Conservation (phyloP, 2,113 vertebrate genomes). For the Mesitornis unicolor region DNA sequence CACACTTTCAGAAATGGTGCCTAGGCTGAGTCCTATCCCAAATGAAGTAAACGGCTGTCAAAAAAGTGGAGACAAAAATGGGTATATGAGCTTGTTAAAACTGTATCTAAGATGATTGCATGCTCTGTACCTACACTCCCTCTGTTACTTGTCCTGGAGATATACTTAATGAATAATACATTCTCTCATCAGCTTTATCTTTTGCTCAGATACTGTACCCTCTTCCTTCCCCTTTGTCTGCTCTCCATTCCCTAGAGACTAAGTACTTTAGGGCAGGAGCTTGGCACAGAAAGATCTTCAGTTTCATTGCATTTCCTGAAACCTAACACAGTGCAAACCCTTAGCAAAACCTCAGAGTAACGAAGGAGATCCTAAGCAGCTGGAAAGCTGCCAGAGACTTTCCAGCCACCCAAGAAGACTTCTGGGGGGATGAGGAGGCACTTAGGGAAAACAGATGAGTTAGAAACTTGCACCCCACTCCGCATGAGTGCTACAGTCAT, state of each 20-base stretch:
- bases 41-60: background rate
- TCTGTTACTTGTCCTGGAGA: background rate
- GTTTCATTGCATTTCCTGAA: constrained; percentile 19
- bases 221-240: constrained; percentile 22
- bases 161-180: constrained; percentile 32
- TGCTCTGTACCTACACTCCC: background rate
- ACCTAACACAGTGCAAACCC: background rate
- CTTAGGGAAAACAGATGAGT: background rate
- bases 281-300: background rate
- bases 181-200: constrained; percentile 12
- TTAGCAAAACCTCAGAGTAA: background rate
- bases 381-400: background rate
- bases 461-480: background rate
- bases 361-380: background rate
- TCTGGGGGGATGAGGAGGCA: background rate
- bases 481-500: background rate
- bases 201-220: background rate
- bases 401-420: background rate
- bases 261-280: constrained; percentile 3
- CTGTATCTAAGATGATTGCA: background rate
- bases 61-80: background rate
- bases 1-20: background rate
- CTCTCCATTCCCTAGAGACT: background rate
- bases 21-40: background rate
- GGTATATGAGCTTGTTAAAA: background rate